A percentile compares a stretch with the other conserved stretches of the same genome.
These are phyloP conservation scores for Acridotheres tristis DNA, from an alignment of 2,797 vertebrate species.

Conservation along the genomic window DNA sequence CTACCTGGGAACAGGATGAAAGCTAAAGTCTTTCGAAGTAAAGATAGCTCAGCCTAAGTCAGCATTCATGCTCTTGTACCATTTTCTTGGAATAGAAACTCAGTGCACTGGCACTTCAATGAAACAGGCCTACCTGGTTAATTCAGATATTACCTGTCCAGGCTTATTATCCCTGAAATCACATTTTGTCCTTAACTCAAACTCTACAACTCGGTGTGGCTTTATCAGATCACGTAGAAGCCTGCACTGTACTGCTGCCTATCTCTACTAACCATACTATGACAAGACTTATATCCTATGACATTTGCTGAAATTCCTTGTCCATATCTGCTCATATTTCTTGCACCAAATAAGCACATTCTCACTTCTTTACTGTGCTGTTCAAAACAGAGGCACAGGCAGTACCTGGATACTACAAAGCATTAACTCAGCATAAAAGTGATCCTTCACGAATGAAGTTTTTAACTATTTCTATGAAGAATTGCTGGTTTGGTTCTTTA, in stretches of 20 bases:
- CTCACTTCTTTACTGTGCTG: background rate
- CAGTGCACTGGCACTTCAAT: background rate
- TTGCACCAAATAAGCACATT: rapidly evolving
- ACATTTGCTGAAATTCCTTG: background rate
- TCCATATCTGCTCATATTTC: rapidly evolving
- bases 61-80: background rate
- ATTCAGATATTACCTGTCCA: background rate
- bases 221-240: background rate
- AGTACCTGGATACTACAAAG: background rate
- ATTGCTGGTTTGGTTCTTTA: background rate
- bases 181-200: background rate
- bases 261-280: background rate
- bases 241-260: background rate
- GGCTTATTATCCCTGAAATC: background rate
- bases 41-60: background rate
- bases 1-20: background rate
- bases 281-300: background rate
- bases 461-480: background rate
- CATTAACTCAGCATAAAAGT: background rate
- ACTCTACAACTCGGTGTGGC: background rate
- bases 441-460: background rate
- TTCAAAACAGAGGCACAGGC: background rate
- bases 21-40: background rate
- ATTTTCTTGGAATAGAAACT: background rate
- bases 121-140: background rate